Base-by-base conservation (phyloP, 2,888 invertebrate species). In the Plebejus anna region DNA sequence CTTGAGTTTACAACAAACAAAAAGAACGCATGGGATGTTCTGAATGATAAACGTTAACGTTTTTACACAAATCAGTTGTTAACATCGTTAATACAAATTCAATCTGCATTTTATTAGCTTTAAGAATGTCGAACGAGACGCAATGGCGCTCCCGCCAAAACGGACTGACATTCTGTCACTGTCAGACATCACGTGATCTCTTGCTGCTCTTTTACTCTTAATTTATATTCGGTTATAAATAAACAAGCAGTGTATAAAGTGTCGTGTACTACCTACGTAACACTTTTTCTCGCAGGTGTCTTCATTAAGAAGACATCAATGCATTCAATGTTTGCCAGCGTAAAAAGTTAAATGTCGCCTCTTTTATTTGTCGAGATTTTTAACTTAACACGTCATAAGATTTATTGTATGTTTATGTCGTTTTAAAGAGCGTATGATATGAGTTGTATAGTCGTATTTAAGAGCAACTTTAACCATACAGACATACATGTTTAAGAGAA, bases 121-220 rank as follows among this genome's bases (percentile, higher is more conserved):
- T 22, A 51, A 73, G 73, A 85, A 85, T 85, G 84, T 85, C 86
- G 85, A 85, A 84, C 81, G 79, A 82, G 82, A 82, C 83, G 79
- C 79, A 79, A 78, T 81, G 81, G 82, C 80, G 81, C 83, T 88
- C 86, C 86, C 88, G 86, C 87, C 86, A 76, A 87, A 87, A 86
- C 81, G 83, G 84, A 79, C 85, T 87, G 88, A 88, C 89, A 88
- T 86, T 86, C 84, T 82, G 83, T 80, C 83, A 82, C 82, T 79
- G 83, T 84, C 82, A 83, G 82, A 79, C 79, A 80, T 82, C 79
- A 70, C 61, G 59, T 77, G 75, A 66, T 78, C 77, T 80, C 80
- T 79, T 81, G 83, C 82, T 83, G 84, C 84, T 81, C 81, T 83
- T 80, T 80, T 76, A 76, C 79, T 80, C 79, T 80, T 83, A 84